Evolutionary conservation across 2,888 invertebrate genomes (phyloP), one percentile per base, ranked within the genome.

Genomic region (Rutpela maculata): DNA sequence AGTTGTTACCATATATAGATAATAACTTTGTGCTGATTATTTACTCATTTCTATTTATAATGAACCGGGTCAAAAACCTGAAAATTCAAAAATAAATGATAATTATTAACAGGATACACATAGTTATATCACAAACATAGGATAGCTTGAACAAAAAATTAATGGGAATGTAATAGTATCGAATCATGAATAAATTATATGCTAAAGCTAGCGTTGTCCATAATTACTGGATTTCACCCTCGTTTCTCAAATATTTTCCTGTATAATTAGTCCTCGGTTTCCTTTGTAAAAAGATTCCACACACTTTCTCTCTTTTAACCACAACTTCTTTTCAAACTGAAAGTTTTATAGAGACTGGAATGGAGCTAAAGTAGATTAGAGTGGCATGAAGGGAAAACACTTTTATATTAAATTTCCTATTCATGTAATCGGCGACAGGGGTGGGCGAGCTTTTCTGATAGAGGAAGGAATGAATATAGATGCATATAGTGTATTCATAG

Each of bases 1-100:
- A 50, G 50, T n/a, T 50, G 15, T 50, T 50, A 50, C 50, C 50
- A 50, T 50, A n/a, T 50, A 50, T 15, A n/a, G 50, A 50, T 50
- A 50, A 50, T 50, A 7, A 50, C 50, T 38, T 7, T 43, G 43
- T 43, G 15, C 43, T n/a, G 50, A 50, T 50, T n/a, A 50, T 26
- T 26, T 9, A 50, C 43, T 43, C 43, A 43, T 12, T 43, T 43
- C 43, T 43, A 43, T 43, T 43, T 38, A 38, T 38, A 43, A 43
- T 15, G 43, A 0, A 15, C 12, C 50, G 50, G 50, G 50, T 50
- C 50, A 50, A 50, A 50, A 50, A 50, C 12, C 50, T 50, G n/a
- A 50, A 50, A 50, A 50, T n/a, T n/a, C n/a, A 4, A 50, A 50
- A 50, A 50, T 50, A n/a, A 43, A 10, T 43, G 12, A 50, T 50